Percentiles rank a stretch among this genome's conserved stretches.
These are phyloP conservation scores for Heptranchias perlo DNA, from an alignment of 2,113 vertebrate genomes.

Conservation along the genomic window DNA sequence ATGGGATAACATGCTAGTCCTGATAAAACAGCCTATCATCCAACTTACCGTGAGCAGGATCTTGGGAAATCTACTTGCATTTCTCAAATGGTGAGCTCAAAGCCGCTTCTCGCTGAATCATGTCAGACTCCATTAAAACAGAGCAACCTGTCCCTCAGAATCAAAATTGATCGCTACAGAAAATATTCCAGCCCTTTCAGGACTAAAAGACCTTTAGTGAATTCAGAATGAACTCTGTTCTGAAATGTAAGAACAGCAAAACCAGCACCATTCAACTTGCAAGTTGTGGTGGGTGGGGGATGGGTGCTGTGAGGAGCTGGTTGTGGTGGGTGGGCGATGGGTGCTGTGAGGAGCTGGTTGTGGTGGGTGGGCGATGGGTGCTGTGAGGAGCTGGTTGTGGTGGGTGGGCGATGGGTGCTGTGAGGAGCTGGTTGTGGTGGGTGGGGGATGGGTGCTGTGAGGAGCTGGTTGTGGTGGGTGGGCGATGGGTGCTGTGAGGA, in stretches of 20 bases:
- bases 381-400: too few species aligned
- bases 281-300: not conserved
- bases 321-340: too few species aligned
- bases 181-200: not conserved
- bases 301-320: not conserved
- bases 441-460: not conserved
- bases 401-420: not conserved
- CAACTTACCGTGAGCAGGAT: not conserved
- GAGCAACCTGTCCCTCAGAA: not conserved
- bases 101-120: not conserved
- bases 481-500: too few species aligned
- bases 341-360: too few species aligned
- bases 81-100: not conserved
- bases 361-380: too few species aligned
- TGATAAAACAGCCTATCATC: not conserved
- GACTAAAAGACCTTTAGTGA: not conserved
- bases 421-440: too few species aligned
- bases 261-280: not conserved
- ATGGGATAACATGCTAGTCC: too few species aligned
- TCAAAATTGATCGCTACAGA: not conserved
- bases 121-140: not conserved
- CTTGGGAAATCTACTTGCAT: not conserved
- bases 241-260: not conserved
- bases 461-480: not conserved
- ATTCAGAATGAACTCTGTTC: not conserved